Evolutionary conservation across 2,113 vertebrate species (phyloP), one percentile per base, ranked within the genome.

Genomic region (Zapornia atra): DNA sequence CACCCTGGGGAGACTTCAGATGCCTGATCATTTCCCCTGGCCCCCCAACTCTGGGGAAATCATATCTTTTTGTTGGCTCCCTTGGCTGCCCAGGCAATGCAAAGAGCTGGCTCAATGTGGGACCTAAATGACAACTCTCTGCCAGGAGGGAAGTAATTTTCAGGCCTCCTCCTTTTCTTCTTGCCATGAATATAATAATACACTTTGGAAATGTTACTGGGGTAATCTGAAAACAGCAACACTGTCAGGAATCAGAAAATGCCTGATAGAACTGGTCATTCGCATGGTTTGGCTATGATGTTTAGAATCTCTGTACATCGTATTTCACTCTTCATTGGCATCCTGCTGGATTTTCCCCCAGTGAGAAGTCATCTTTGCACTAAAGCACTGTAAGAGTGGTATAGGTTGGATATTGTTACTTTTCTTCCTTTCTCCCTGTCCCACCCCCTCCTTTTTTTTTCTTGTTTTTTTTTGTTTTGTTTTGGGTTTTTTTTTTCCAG

Each of bases 121-220:
- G 84, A 90, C 77, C 57, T 93, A 86, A 96, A 94, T 94, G 91
- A 86, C 94, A 95, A 92, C 78, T 94, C 48, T 34, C 51, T 91
- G 80, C 86, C 83, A 96, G 86, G 72, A 90, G 84, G 90, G 92
- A 96, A 94, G 90, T 88, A 96, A 96, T 96, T 95, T 97, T 90
- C 83, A 89, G 72, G 46, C 94, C 70, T 86, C 72, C 78, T 95
- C 51, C 88, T 31, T 86, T 85, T 75, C 87, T 97, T 95, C 81
- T 95, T 95, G 71, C 84, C 44, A 68, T 87, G 94, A 91, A 89
- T 86, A 54, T 88, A 93, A 96, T 95, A 88, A 92, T 80, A 66
- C 71, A 87, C 33, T 73, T 88, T 96, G 90, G 95, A 97, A 96
- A 91, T 71, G 50, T 94, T 94, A 90, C 63, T 61, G 66, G 48